These are phyloP conservation scores for Eurytoma adleriae DNA, from an alignment of 2,888 invertebrate species.

Conservation along the genomic window DNA sequence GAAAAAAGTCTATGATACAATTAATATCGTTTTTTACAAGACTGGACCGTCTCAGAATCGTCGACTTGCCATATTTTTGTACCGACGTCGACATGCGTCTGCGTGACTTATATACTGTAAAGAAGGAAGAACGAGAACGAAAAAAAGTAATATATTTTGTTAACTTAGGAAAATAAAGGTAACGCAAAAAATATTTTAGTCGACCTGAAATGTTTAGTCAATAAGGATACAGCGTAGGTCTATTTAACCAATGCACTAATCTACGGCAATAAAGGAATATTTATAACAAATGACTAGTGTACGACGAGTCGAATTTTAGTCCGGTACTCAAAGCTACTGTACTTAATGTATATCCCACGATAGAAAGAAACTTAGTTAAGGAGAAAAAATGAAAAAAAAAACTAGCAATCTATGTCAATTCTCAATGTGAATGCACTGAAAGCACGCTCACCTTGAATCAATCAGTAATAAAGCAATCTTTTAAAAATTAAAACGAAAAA, in stretches of 20 bases:
- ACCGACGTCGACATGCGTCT: constrained; percentile 45
- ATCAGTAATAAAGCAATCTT: constrained; percentile 54
- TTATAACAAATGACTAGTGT: constrained; percentile 5
- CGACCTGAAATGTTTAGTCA: constrained; percentile 34
- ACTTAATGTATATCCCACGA: constrained; percentile 17
- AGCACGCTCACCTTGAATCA: constrained; percentile 34
- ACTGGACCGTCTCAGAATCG: constrained; percentile 43
- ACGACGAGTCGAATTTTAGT: not conserved
- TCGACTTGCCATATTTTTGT: constrained; percentile 63
- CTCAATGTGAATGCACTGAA: constrained; percentile 56
- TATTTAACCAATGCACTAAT: constrained; percentile 7
- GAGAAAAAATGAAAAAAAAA: not conserved
- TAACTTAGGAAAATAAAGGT: constrained; percentile 31
- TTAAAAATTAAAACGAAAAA: constrained; percentile 39
- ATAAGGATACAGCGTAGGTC: constrained; percentile 23
- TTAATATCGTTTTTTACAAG: constrained; percentile 39
- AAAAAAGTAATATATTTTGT: constrained; percentile 55
- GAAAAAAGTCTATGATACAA: constrained; percentile 24
- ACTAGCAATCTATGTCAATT: constrained; percentile 57
- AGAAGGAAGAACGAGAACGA: not conserved
- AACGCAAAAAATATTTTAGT: not conserved
- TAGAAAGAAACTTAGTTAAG: not conserved
- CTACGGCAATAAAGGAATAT: constrained; percentile 33
- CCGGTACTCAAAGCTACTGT: not conserved
- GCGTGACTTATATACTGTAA: constrained; percentile 27